These are phyloP conservation scores for Nycticorax nycticorax DNA, from an alignment of 2,113 vertebrate species.

Conservation along the genomic window DNA sequence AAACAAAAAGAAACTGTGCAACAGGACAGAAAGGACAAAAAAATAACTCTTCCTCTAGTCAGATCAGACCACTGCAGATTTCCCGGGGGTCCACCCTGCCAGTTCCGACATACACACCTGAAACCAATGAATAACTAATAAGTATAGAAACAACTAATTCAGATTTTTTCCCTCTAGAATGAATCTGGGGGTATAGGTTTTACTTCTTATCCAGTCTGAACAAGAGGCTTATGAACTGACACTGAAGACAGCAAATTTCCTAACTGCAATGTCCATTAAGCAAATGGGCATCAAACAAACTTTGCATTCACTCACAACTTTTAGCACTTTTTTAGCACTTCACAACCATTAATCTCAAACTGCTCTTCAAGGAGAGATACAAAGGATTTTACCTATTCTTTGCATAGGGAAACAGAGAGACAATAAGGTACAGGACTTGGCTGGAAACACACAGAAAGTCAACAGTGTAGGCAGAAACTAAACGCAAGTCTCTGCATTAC, in stretches of 20 bases:
- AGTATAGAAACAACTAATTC: neutral
- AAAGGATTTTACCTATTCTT: neutral
- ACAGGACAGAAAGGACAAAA: neutral
- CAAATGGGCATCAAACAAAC: neutral
- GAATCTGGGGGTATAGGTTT: neutral
- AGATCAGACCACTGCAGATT: neutral
- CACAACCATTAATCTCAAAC: neutral
- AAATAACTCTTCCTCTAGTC: neutral
- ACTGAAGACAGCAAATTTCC: neutral
- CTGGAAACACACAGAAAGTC: slow-evolving; percentile 18
- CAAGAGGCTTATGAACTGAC: neutral
- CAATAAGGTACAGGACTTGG: neutral
- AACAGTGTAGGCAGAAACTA: slow-evolving; percentile 31
- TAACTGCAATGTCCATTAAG: neutral
- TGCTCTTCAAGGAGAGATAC: neutral
- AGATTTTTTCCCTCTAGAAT: neutral
- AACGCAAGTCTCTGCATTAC: slow-evolving; percentile 59
- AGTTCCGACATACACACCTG: neutral
- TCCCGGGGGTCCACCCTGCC: neutral
- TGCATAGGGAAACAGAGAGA: neutral
- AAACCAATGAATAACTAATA: neutral
- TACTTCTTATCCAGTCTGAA: neutral
- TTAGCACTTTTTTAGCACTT: neutral
- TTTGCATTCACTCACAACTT: neutral
- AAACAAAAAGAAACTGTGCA: neutral